Evolutionary conservation across 2,113 vertebrate species (phyloP).

Genomic region (Cephalophus harveyi): DNA sequence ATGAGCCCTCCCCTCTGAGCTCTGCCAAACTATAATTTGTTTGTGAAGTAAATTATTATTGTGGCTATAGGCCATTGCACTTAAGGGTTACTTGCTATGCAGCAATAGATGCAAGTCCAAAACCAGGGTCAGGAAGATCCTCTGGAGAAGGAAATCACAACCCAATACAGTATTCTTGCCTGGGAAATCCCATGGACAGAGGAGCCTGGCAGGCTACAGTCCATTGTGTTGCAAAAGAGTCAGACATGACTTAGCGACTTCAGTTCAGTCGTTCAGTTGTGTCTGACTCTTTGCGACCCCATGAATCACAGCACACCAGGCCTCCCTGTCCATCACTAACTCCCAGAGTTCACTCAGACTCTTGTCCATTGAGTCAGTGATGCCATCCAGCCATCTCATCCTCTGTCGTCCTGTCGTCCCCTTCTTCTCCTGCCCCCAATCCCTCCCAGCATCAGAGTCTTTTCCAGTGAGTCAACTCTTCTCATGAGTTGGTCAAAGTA

Average conservation of each 20-base stretch:
- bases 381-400: too few species aligned
- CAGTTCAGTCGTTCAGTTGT: too few species aligned
- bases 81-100: not conserved
- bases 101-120: not conserved
- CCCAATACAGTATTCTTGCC: not conserved
- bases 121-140: not conserved
- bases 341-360: too few species aligned
- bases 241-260: not conserved
- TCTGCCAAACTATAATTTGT: not conserved
- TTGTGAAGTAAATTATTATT: not conserved
- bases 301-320: rapidly evolving
- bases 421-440: too few species aligned
- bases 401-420: rapidly evolving
- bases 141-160: not conserved
- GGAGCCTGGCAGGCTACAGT: not conserved
- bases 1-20: not conserved
- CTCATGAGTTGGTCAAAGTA: too few species aligned
- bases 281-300: too few species aligned
- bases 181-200: not conserved
- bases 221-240: not conserved
- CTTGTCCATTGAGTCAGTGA: too few species aligned
- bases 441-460: too few species aligned
- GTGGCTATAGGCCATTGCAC: not conserved
- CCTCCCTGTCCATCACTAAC: too few species aligned
- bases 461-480: too few species aligned